These are phyloP conservation scores for Pluvianellus socialis DNA, from an alignment of 2,113 vertebrate genomes.

Conservation along the genomic window DNA sequence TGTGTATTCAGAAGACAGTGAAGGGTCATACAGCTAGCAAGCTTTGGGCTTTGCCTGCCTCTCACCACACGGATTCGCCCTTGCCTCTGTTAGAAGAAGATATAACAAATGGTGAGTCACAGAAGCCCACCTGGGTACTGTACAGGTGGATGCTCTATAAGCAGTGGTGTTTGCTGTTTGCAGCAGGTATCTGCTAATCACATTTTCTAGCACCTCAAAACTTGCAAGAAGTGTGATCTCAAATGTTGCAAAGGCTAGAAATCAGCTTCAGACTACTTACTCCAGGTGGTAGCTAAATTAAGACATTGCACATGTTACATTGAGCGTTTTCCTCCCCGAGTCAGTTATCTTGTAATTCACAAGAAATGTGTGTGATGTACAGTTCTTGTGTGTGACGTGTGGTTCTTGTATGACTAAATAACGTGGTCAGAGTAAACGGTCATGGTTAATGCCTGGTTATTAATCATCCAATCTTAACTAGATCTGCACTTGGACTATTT, in stretches of 20 bases:
- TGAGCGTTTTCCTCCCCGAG: neutral
- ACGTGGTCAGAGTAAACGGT: neutral
- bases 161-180: neutral
- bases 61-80: neutral
- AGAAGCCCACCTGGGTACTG: neutral
- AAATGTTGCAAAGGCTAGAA: neutral
- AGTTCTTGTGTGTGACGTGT: neutral
- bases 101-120: conserved; percentile 74
- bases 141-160: neutral
- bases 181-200: neutral
- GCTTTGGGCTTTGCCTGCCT: conserved; percentile 54
- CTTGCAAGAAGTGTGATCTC: neutral
- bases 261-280: neutral
- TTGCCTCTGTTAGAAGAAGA: conserved; percentile 56
- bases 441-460: neutral
- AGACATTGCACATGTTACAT: neutral
- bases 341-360: neutral
- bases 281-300: neutral
- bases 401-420: neutral
- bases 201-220: neutral
- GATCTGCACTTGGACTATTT: neutral
- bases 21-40: conserved; percentile 30
- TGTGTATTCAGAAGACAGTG: conserved; percentile 56
- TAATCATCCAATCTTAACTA: neutral
- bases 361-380: neutral